Percentiles rank a stretch among this genome's conserved stretches.
phyloP scores from a whole-genome alignment of 92 coral and sea anemone species.

The Anthopleura xanthogrammica region DNA sequence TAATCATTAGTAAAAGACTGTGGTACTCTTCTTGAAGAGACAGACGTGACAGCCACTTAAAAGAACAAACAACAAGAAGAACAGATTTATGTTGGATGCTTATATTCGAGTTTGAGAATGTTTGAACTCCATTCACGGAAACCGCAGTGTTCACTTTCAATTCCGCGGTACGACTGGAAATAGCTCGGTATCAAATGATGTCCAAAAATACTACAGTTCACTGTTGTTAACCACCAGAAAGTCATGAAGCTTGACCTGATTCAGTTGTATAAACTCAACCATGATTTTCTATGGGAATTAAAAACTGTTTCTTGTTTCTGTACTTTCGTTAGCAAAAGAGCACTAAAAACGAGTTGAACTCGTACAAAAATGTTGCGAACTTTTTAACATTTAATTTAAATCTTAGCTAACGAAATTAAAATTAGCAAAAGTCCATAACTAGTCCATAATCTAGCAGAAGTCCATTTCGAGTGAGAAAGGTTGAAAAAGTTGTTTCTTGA shows the following conservation, averaged over 20 bases:
- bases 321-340: neutral
- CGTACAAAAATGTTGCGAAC: neutral
- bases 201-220: slow-evolving; percentile 1
- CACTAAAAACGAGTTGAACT: neutral
- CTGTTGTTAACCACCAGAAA: neutral
- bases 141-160: slow-evolving; percentile 1
- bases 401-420: neutral
- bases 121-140: slow-evolving; percentile 5
- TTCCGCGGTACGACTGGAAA: neutral
- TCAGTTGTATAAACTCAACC: neutral
- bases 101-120: slow-evolving; percentile 1
- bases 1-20: slow-evolving; percentile 6
- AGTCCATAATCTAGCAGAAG: too few relatives aligned
- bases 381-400: neutral
- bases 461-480: too few relatives aligned
- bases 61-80: slow-evolving; percentile 15
- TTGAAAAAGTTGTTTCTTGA: too few relatives aligned
- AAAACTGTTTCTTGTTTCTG: neutral
- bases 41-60: slow-evolving; percentile 6
- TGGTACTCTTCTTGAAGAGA: slow-evolving; percentile 3
- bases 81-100: neutral
- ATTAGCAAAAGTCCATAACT: too few relatives aligned
- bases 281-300: neutral
- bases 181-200: slow-evolving; percentile 5
- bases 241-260: neutral